These are phyloP conservation scores for Tiphia femorata DNA, from an alignment of 2,888 invertebrate species.

Conservation along the genomic window DNA sequence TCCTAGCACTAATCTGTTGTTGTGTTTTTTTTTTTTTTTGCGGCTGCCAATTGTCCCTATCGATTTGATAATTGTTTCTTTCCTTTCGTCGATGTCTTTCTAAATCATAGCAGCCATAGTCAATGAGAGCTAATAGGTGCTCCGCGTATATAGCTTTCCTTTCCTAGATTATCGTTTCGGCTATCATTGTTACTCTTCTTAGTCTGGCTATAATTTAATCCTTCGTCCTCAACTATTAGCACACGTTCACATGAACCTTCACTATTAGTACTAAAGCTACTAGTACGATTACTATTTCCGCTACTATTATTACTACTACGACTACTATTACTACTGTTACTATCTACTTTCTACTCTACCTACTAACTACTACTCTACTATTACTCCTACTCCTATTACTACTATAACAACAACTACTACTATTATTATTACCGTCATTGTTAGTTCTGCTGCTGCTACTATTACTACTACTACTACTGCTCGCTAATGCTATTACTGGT, in stretches of 20 bases:
- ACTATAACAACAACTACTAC: conserved; percentile 27
- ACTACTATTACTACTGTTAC: conserved; percentile 26
- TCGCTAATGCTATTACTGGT: background rate
- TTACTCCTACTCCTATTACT: conserved; percentile 15
- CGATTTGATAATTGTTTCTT: no score
- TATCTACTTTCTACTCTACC: conserved; percentile 12
- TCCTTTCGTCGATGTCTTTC: no score
- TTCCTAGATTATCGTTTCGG: background rate
- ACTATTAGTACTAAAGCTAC: background rate
- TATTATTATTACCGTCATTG: conserved; percentile 20
- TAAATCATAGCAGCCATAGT: no score
- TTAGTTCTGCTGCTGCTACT: background rate
- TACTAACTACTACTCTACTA: background rate
- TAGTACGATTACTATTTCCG: conserved; percentile 5
- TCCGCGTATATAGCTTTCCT: no score
- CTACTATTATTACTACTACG: conserved; percentile 5
- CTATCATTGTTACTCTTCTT: background rate
- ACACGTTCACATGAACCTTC: background rate
- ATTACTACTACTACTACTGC: background rate
- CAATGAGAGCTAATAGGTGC: no score
- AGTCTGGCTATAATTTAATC: background rate
- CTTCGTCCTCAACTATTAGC: no score
- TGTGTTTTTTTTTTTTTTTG: no score
- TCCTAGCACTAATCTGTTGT: no score
- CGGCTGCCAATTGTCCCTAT: no score